phyloP scores from a whole-genome alignment of 2,888 invertebrate species.

The Drosophila meridionalis region DNA sequence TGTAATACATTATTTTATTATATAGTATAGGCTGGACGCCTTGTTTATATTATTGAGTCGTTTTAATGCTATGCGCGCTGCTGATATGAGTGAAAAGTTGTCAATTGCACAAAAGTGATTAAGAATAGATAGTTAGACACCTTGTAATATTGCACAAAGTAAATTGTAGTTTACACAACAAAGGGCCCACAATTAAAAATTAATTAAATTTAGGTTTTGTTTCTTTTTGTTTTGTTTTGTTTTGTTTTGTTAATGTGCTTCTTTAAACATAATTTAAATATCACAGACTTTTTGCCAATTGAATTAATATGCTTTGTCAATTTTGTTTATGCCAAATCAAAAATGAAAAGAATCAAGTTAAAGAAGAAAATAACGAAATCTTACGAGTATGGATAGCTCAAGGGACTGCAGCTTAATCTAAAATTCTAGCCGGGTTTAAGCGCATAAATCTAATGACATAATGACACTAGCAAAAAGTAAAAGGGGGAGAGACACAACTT shows the following conservation, averaged over 20 bases:
- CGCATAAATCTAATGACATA: conserved; percentile 51
- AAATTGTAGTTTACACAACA: conserved; percentile 51
- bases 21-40: conserved; percentile 31
- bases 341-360: conserved; percentile 27
- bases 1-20: conserved; percentile 34
- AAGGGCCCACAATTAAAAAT: conserved; percentile 56
- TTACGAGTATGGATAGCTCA: conserved; percentile 22
- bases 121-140: conserved; percentile 54
- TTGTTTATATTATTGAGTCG: conserved; percentile 29
- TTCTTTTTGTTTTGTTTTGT: conserved; percentile 24
- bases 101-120: conserved; percentile 71
- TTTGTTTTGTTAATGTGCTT: conserved; percentile 40
- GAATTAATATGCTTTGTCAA: conserved; percentile 71
- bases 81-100: conserved; percentile 73
- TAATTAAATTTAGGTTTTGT: conserved; percentile 54
- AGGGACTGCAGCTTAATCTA: conserved; percentile 35
- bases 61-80: conserved; percentile 64
- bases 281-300: conserved; percentile 82
- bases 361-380: conserved; percentile 22
- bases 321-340: conserved; percentile 67
- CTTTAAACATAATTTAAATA: conserved; percentile 78
- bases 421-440: conserved; percentile 35
- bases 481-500: conserved; percentile 5
- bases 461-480: conserved; percentile 23
- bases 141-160: conserved; percentile 70